Evolutionary conservation across 92 coral and sea anemone genomes (phyloP).

Genomic region (Porites cylindrica): DNA sequence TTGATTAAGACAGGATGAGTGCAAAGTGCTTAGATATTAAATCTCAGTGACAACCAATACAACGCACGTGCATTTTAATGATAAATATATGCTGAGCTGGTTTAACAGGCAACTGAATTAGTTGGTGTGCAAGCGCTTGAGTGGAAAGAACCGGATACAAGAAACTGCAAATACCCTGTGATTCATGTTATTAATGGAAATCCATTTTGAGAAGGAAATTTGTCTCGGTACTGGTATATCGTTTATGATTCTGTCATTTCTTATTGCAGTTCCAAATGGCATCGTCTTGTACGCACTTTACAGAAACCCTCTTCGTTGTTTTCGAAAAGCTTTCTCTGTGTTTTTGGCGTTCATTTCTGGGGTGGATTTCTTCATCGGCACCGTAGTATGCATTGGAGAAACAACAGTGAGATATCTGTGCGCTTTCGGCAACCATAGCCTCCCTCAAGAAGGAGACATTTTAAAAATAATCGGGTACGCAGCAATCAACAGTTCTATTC

Average conservation of each 20-base stretch:
- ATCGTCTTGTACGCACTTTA: neutral
- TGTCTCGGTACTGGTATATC: constrained; percentile 3
- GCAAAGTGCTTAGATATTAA: too few species aligned
- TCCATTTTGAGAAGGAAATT: neutral
- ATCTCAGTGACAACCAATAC: too few species aligned
- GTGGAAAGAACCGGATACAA: too few species aligned
- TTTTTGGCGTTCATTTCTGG: constrained; percentile 4
- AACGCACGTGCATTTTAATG: too few species aligned
- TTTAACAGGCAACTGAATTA: too few species aligned
- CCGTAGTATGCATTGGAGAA: neutral
- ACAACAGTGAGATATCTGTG: neutral
- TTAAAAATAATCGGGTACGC: neutral
- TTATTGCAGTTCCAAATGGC: neutral
- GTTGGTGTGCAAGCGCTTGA: too few species aligned
- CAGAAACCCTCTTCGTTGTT: constrained; percentile 13
- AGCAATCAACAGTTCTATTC: constrained; percentile 4
- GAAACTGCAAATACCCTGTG: too few species aligned
- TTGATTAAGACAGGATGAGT: too few species aligned
- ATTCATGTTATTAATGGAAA: neutral
- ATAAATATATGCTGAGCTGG: too few species aligned
- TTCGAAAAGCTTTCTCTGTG: constrained; percentile 4
- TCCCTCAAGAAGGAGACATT: neutral
- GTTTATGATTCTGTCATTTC: neutral
- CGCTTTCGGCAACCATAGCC: neutral
- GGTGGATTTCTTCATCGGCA: constrained; percentile 6